Evolutionary conservation across 2,888 invertebrate genomes (phyloP), one percentile per base, ranked within the genome.

Genomic region (Notodonta dromedarius): DNA sequence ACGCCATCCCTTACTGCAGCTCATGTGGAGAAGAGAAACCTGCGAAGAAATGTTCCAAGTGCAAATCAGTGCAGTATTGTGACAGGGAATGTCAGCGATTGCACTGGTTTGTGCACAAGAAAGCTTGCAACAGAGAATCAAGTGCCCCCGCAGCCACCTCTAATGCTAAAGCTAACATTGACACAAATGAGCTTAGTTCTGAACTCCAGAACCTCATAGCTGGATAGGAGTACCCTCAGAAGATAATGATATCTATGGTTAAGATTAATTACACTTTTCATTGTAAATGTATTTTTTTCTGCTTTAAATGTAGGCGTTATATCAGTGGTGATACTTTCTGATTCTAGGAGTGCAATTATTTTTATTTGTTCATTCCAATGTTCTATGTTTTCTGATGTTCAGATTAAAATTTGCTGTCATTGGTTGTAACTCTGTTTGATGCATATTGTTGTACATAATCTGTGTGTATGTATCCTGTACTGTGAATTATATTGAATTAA

Each of bases 51-150:
- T 99, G 99, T 88, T 97, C 98, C 11, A 97, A 97, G 85, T 99
- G 99, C 89, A 98, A 98, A 94, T 95, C 95, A 62, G 98, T 98
- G 58, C 96, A 97, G 84, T 99, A 99, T 85, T 99, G 99, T 90
- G 97, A 98, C 88, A 94, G 97, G 65, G 97, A 97, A 80, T 99
- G 99, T 85, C 99, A 99, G 87, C 96, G 98, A 70, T 92, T 99
- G 56, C 99, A 98, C 85, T 98, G 98, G 98, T 97, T 97, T 81
- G 95, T 97, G 79, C 98, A 98, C 86, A 98, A 98, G 89, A 98
- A 97, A 81, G 96, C 95, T 48, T 98, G 98, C 80, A 95, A 96
- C 63, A 93, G 96, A 68, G 94, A 96, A 66, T 88, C 91, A 0
- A 94, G 94, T 64, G 86, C 85, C 5, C 90, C 91, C 0, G 69